Evolutionary conservation across 2,113 vertebrate species (phyloP).

Genomic region (Phalacrocorax aristotelis): DNA sequence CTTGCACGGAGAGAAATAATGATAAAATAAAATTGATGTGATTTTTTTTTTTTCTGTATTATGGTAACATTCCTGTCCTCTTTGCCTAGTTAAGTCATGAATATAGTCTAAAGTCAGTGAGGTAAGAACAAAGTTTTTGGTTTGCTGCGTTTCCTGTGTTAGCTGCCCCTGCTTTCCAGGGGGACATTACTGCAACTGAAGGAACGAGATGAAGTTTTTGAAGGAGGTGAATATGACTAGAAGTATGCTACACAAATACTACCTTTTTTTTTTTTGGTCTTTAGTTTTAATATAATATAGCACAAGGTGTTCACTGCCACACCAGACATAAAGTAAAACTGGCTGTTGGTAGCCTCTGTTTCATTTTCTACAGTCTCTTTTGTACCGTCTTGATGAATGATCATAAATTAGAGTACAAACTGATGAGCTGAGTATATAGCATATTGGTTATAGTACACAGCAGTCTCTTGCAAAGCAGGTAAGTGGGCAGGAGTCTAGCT

Average conservation of each 20-base stretch:
- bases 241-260: background rate
- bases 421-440: background rate
- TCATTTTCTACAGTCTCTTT: background rate
- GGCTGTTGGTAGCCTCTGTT: background rate
- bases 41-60: background rate
- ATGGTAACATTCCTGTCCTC: background rate
- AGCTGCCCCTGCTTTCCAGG: background rate
- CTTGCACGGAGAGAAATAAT: background rate
- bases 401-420: background rate
- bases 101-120: background rate
- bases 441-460: background rate
- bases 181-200: background rate
- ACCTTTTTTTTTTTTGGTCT: fast-evolving
- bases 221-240: background rate
- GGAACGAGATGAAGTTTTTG: background rate
- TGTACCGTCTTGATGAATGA: background rate
- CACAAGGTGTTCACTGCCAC: background rate
- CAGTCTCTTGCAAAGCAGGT: background rate
- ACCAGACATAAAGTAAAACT: background rate
- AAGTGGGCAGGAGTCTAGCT: background rate
- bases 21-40: background rate
- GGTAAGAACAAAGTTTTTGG: background rate
- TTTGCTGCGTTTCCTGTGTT: background rate
- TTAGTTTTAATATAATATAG: background rate
- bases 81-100: background rate